Evolutionary conservation across 1,140 invertebrate species (phyloP), one percentile per base, ranked within the genome.

Genomic region (Nasonia vitripennis): DNA sequence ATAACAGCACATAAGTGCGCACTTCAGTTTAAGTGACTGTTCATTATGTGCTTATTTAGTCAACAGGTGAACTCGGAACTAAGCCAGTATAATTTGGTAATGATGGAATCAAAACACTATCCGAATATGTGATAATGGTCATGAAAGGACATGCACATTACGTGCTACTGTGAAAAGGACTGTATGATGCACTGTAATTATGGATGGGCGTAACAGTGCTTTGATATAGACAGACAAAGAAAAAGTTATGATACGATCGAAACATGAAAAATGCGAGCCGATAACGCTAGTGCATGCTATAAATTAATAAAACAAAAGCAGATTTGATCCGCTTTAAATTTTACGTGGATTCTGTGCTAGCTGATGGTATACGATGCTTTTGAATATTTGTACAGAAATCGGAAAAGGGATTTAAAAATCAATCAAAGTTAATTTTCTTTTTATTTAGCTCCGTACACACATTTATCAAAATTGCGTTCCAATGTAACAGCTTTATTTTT

Each of bases 1-100:
- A 55, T 45, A 45, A 45, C 10, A 20, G 51, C 51, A 14, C 51
- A 14, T 14, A 55, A 17, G 12, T 41, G 14, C 41, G 34, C 73
- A 75, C 73, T 75, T 41, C 7, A 75, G 74, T 45, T 20, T 6
- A 23, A 75, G 74, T 75, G 37, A 75, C 74, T 75, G 14, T 17
- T 45, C 74, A 75, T 75, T 75, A 34, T 14, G 31, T 20, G 23
- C 31, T 41, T 34, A 75, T 75, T 75, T 45, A n/a, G 20, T 45
- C 31, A 45, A 37, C 37, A 75, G 74, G 37, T 75, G 37, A 45
- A 45, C 48, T 41, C 74, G n/a, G 31, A 23, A 70, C 68, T 17
- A 6, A 71, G 10, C 11, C 3, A 1, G 27, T 71, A 34, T n/a
- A 34, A 12, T 71, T 27, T 71, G 70, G 0, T 62, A n/a, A 62